Percentiles rank a stretch among this genome's conserved stretches.
These are phyloP conservation scores for Macropus fuliginosus DNA, from an alignment of 2,797 vertebrate species.

Conservation along the genomic window DNA sequence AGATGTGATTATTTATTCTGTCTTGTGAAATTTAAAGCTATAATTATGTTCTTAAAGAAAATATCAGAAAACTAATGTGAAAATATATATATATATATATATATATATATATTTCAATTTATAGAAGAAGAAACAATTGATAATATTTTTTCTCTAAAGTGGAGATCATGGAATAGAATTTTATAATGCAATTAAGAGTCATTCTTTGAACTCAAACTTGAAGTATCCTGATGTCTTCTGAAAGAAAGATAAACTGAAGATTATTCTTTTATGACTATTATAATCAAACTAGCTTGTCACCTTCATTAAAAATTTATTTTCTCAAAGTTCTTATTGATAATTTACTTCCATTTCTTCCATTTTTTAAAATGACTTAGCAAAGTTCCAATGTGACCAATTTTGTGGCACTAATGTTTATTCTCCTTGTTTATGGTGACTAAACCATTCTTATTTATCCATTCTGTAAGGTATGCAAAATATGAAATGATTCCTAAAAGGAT, in stretches of 20 bases:
- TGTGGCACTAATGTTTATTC: not conserved
- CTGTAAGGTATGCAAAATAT: slow-evolving; percentile 23
- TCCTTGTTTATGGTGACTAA: not conserved
- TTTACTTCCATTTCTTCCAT: not conserved
- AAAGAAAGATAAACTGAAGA: not conserved
- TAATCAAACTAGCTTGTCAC: not conserved
- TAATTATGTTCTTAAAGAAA: slow-evolving; percentile 1
- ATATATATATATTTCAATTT: slow-evolving; percentile 9
- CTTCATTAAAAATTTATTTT: not conserved
- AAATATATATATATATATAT: not conserved
- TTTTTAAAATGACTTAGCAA: not conserved
- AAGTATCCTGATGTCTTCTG: not conserved
- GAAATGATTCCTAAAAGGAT: slow-evolving; percentile 5
- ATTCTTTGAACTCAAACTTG: not conserved
- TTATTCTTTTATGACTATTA: not conserved
- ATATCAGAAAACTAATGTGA: not conserved
- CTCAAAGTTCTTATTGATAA: not conserved
- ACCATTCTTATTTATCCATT: not conserved
- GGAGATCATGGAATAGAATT: not conserved
- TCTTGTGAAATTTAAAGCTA: not conserved
- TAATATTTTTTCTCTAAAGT: not conserved
- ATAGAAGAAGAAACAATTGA: not conserved
- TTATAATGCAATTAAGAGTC: not conserved
- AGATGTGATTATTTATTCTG: not conserved
- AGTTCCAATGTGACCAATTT: not conserved